Evolutionary conservation across 2,797 vertebrate genomes (phyloP).

Genomic region (Tauraco hartlaubi): DNA sequence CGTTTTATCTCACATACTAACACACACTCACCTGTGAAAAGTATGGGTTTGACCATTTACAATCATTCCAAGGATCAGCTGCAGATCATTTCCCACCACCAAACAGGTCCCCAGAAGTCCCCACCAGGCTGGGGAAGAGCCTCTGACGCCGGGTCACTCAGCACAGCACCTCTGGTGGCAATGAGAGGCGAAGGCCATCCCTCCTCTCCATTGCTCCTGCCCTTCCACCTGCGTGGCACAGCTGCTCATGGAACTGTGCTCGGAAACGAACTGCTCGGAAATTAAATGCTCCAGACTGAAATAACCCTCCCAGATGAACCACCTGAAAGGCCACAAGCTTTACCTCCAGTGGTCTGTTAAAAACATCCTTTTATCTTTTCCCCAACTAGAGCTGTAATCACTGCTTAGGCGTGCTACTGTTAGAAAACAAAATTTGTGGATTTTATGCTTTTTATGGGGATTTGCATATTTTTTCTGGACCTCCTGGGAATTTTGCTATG

Average conservation of each 20-base stretch:
- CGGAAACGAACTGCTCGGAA: background rate
- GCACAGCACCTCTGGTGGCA: background rate
- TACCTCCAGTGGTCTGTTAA: background rate
- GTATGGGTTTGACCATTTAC: background rate
- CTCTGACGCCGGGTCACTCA: rapidly evolving
- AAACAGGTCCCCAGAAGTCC: background rate
- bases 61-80: background rate
- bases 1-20: background rate
- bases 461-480: background rate
- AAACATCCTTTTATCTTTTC: background rate
- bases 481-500: background rate
- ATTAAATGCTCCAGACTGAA: background rate
- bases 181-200: background rate
- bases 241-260: rapidly evolving
- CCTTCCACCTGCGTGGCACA: background rate
- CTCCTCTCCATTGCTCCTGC: too few relatives aligned
- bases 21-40: background rate
- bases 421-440: background rate
- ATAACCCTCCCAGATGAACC: background rate
- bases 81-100: background rate
- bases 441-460: background rate
- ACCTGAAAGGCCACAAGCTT: background rate
- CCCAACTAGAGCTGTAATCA: background rate
- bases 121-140: background rate
- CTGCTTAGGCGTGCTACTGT: rapidly evolving